These are phyloP conservation scores for Epirrita christyi DNA, from an alignment of 2,888 invertebrate genomes.

Conservation along the genomic window DNA sequence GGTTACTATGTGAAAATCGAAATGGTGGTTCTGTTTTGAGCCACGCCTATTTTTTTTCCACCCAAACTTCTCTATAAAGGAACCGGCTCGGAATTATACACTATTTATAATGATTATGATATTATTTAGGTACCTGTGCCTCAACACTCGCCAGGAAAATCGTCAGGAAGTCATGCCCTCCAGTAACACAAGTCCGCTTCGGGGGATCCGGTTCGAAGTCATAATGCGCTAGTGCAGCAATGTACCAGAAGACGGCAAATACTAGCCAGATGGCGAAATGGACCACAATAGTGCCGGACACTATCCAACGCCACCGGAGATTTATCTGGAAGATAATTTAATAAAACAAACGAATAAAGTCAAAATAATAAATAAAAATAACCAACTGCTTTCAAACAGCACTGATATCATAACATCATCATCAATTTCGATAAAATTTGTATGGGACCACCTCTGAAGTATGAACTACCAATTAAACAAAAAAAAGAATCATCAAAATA, in stretches of 20 bases:
- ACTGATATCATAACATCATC: too few relatives aligned
- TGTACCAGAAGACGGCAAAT: constrained; percentile 79
- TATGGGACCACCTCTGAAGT: too few relatives aligned
- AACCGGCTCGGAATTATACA: not conserved
- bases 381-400: too few relatives aligned
- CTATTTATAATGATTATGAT: not conserved
- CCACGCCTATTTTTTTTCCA: too few relatives aligned
- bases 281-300: constrained; percentile 71
- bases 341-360: too few relatives aligned
- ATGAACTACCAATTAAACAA: too few relatives aligned
- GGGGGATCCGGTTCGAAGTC: constrained; percentile 79
- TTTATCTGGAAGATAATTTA: constrained; percentile 60
- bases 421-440: too few relatives aligned
- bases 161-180: constrained; percentile 75
- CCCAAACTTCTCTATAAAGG: too few relatives aligned
- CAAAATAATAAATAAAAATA: too few relatives aligned
- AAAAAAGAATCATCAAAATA: too few relatives aligned
- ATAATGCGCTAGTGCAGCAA: constrained; percentile 74
- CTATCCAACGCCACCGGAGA: constrained; percentile 80
- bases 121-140: constrained; percentile 65
- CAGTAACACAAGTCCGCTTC: constrained; percentile 69
- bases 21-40: too few relatives aligned
- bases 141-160: constrained; percentile 79
- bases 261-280: constrained; percentile 79
- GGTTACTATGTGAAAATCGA: too few relatives aligned